phyloP scores from a whole-genome alignment of 2,797 vertebrate species.

The Toxotes lorentzi region DNA sequence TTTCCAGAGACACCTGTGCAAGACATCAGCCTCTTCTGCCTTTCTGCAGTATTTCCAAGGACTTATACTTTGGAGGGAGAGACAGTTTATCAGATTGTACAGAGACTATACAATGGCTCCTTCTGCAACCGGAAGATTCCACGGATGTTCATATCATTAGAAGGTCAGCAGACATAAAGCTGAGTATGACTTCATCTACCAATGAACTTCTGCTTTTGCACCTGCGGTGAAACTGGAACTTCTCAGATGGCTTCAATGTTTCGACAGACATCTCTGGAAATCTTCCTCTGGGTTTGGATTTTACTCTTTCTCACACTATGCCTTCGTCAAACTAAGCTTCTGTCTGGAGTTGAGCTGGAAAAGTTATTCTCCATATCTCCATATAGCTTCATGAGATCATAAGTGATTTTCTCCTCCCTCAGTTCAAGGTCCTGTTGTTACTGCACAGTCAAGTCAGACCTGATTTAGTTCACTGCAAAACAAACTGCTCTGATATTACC shows the following conservation, averaged over 20 bases:
- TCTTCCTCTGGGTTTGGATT: constrained; percentile 27
- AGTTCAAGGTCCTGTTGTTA: constrained; percentile 16
- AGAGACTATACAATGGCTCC: constrained; percentile 26
- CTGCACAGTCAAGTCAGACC: neutral
- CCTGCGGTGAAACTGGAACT: constrained; percentile 55
- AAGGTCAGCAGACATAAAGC: neutral
- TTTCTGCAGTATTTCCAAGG: constrained; percentile 28
- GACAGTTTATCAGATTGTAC: constrained; percentile 48
- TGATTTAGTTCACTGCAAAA: constrained; percentile 17
- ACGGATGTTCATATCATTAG: constrained; percentile 46
- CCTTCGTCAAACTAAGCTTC: constrained; percentile 19
- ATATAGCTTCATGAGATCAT: constrained; percentile 29
- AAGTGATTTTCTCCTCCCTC: neutral
- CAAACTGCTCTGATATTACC: constrained; percentile 17
- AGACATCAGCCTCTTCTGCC: constrained; percentile 61
- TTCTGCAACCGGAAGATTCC: constrained; percentile 50
- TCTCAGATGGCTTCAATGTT: constrained; percentile 38
- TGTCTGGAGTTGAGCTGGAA: constrained; percentile 31
- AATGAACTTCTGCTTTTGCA: constrained; percentile 52
- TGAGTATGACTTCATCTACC: constrained; percentile 57
- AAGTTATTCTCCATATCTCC: constrained; percentile 27
- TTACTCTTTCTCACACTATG: constrained; percentile 39
- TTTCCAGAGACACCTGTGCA: constrained; percentile 74
- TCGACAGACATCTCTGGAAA: constrained; percentile 59
- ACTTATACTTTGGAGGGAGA: neutral